Conservation (phyloP, 2,113 vertebrate genomes). For the Lynx canadensis region DNA sequence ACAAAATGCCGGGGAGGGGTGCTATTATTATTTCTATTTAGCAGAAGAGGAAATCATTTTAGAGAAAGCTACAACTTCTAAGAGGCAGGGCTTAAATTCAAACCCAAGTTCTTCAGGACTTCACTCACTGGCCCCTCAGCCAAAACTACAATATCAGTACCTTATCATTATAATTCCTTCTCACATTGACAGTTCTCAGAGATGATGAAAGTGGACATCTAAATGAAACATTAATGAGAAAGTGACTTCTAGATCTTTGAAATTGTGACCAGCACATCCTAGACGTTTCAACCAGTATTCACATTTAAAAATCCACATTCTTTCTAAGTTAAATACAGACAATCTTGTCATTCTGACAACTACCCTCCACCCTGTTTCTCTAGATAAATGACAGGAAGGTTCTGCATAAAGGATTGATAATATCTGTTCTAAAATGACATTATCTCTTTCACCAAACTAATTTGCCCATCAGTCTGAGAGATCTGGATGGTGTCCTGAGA, state of each 20-base stretch:
- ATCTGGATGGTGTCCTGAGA: neutral
- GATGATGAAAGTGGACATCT: neutral
- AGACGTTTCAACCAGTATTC: neutral
- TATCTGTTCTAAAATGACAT: neutral
- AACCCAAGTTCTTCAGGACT: neutral
- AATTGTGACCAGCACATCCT: neutral
- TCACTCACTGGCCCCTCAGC: neutral
- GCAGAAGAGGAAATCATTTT: neutral
- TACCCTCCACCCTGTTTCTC: neutral
- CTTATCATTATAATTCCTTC: neutral
- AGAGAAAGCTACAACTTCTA: neutral
- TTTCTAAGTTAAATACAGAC: neutral
- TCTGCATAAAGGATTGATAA: conserved; percentile 30
- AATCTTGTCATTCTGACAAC: neutral
- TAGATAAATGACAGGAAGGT: neutral
- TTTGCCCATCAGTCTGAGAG: neutral
- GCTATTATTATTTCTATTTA: neutral
- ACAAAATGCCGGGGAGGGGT: neutral
- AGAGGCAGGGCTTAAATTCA: neutral
- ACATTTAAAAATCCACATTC: too few species aligned
- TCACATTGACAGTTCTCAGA: neutral
- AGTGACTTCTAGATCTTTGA: neutral
- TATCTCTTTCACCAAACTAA: neutral
- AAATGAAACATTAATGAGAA: neutral
- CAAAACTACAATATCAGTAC: neutral